Conservation (phyloP, 1,140 invertebrate species). For the Drosophila persimilis region DNA sequence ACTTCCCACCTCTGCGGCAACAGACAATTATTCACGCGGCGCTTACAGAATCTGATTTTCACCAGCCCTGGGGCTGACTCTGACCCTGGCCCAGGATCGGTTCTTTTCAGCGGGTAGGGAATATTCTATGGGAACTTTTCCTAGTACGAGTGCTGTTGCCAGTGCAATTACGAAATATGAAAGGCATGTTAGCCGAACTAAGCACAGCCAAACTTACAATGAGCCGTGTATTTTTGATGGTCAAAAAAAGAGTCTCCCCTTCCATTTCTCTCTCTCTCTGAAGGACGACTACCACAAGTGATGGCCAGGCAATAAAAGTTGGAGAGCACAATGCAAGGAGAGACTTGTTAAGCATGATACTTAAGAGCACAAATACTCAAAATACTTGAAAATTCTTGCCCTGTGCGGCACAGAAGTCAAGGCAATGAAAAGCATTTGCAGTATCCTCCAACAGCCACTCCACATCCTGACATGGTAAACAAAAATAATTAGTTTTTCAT, state of each 20-base stretch:
- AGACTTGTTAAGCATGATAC: slow-evolving; percentile 15
- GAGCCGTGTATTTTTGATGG: slow-evolving; percentile 47
- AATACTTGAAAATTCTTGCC: slow-evolving; percentile 1
- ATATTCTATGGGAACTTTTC: slow-evolving; percentile 40
- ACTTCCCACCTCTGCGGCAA: slow-evolving; percentile 43
- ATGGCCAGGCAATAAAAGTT: slow-evolving; percentile 67
- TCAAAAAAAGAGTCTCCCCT: slow-evolving; percentile 5
- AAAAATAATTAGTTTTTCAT: too few species aligned
- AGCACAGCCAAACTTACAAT: slow-evolving; percentile 36
- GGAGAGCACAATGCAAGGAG: slow-evolving; percentile 48
- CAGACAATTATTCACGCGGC: slow-evolving; percentile 45
- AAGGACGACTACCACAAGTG: slow-evolving; percentile 46
- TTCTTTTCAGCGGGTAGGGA: slow-evolving; percentile 29
- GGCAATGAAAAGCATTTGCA: not conserved
- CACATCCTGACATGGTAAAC: too few species aligned
- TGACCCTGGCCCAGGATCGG: not conserved
- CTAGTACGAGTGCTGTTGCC: too few species aligned
- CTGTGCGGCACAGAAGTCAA: slow-evolving; percentile 4
- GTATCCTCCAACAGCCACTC: not conserved
- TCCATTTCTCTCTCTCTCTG: slow-evolving; percentile 33
- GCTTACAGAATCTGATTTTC: slow-evolving; percentile 15
- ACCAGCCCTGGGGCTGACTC: not conserved
- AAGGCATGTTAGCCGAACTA: slow-evolving; percentile 28
- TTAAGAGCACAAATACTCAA: slow-evolving; percentile 25
- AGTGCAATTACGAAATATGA: slow-evolving; percentile 35